Percentiles rank a stretch among this genome's conserved stretches.
Evolutionary conservation across 2,888 invertebrate genomes (phyloP).

Genomic region (Orthosia incerta): DNA sequence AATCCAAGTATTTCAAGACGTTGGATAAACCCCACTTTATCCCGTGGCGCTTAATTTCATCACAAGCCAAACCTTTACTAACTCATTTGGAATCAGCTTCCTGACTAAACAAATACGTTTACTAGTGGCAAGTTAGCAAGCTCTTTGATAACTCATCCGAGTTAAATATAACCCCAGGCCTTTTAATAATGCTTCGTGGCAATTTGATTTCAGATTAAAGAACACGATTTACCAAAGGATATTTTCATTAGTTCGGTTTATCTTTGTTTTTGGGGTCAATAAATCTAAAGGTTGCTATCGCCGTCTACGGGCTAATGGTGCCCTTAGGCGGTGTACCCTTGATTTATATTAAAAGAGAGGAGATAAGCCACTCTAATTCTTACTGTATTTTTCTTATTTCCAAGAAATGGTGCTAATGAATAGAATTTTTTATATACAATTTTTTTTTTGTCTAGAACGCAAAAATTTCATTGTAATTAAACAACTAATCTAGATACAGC

Average conservation of each 20-base stretch:
- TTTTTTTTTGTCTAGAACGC: not conserved
- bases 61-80: not conserved
- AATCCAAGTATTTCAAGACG: too few species aligned
- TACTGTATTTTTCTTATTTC: conserved; percentile 22
- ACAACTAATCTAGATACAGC: not conserved
- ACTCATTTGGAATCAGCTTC: not conserved
- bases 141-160: not conserved
- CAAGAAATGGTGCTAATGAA: conserved; percentile 18
- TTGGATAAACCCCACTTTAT: too few species aligned
- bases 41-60: not conserved
- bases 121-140: not conserved
- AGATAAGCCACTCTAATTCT: conserved; percentile 33
- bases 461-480: not conserved
- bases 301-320: conserved; percentile 30
- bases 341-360: conserved; percentile 45
- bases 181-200: not conserved
- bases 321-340: conserved; percentile 34
- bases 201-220: conserved; percentile 30
- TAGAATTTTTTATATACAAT: not conserved
- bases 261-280: conserved; percentile 38
- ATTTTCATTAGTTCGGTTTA: conserved; percentile 35
- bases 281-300: conserved; percentile 33
- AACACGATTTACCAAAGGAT: conserved; percentile 24
- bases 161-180: not conserved
- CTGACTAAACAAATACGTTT: not conserved